Conservation (phyloP, 2,113 vertebrate species). For the Syngnathoides biaculeatus region DNA sequence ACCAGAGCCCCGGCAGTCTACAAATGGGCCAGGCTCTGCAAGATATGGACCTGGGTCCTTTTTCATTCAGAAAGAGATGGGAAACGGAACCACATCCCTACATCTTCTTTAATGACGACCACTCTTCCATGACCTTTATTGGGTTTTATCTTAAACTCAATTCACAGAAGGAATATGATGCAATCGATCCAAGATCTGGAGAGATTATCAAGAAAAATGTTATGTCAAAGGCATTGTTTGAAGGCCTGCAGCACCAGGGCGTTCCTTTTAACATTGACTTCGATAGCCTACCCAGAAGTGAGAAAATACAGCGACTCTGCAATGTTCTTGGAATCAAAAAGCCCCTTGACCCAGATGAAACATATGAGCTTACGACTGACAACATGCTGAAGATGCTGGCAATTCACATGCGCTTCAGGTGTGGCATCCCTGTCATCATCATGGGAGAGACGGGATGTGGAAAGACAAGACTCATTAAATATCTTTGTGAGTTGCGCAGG, state of each 20-base stretch:
- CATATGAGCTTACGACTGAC: constrained; percentile 91
- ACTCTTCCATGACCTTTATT: constrained; percentile 88
- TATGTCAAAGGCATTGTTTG: constrained; percentile 76
- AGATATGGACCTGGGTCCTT: constrained; percentile 87
- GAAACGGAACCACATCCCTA: constrained; percentile 94
- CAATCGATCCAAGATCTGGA: constrained; percentile 71
- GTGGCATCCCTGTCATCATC: constrained; percentile 90
- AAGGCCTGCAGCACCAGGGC: constrained; percentile 75
- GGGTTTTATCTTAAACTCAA: constrained; percentile 83
- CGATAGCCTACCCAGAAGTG: constrained; percentile 74
- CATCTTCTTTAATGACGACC: constrained; percentile 91
- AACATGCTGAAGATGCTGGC: constrained; percentile 92
- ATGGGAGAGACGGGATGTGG: constrained; percentile 98
- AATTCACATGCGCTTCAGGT: constrained; percentile 93
- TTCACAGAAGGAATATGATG: constrained; percentile 68
- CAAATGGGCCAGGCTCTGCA: constrained; percentile 39
- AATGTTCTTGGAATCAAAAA: constrained; percentile 82
- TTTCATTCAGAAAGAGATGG: constrained; percentile 87
- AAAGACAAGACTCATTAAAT: constrained; percentile 90
- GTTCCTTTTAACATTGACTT: constrained; percentile 90
- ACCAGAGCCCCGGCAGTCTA: constrained; percentile 82
- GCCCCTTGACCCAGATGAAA: constrained; percentile 85
- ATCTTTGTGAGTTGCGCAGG: constrained; percentile 81
- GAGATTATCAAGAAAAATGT: constrained; percentile 77
- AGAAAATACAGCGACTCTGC: constrained; percentile 84